Conservation (phyloP, 2,888 invertebrate genomes). For the Sipunculus nudus region DNA sequence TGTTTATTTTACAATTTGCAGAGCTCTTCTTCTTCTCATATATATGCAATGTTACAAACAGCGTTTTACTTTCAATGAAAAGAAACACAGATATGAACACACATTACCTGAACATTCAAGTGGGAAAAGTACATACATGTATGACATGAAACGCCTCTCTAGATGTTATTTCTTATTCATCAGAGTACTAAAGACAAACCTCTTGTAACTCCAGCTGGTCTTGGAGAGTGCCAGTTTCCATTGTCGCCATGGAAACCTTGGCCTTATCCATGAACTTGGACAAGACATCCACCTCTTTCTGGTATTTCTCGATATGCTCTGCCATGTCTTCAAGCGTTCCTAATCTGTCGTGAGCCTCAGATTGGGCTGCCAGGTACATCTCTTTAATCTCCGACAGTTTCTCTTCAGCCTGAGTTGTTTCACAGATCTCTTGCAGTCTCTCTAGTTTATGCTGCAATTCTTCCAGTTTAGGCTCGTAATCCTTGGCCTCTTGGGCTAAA, state of each 20-base stretch:
- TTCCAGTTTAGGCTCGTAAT: not conserved
- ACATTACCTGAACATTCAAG: too few relatives aligned
- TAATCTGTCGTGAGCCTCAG: conserved; percentile 74
- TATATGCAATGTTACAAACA: too few relatives aligned
- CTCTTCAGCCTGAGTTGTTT: not conserved
- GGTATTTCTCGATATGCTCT: conserved; percentile 96
- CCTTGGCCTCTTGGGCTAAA: not conserved
- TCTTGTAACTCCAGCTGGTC: conserved; percentile 50
- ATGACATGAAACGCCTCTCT: too few relatives aligned
- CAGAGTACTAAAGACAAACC: conserved; percentile 35
- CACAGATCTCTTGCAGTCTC: not conserved
- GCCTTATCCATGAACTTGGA: conserved; percentile 90
- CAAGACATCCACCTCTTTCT: conserved; percentile 90
- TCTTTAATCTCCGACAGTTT: not conserved
- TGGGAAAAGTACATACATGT: too few relatives aligned
- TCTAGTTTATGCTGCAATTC: not conserved
- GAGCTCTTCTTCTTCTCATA: too few relatives aligned
- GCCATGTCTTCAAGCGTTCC: conserved; percentile 89
- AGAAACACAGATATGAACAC: too few relatives aligned
- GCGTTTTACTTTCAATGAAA: too few relatives aligned
- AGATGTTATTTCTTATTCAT: too few relatives aligned
- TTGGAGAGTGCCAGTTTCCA: conserved; percentile 50
- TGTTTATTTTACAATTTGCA: too few relatives aligned
- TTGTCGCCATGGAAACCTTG: conserved; percentile 65
- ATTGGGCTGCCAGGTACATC: not conserved